Evolutionary conservation across 2,888 invertebrate genomes (phyloP).

Genomic region (Acheta domesticus): DNA sequence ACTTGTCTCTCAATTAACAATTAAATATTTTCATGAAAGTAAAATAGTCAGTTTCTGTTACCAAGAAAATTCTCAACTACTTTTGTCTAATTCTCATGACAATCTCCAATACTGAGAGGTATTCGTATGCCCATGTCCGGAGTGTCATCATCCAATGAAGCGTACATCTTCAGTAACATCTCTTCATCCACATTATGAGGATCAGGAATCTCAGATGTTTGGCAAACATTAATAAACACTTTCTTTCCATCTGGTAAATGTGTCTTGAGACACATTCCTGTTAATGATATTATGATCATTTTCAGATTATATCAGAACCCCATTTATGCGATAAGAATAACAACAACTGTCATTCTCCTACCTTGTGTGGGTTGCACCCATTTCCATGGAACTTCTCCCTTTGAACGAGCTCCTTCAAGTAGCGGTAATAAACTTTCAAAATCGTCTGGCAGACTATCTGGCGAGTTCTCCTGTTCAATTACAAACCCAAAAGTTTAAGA

Average conservation of each 20-base stretch:
- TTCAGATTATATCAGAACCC: neutral
- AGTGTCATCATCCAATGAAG: conserved; percentile 54
- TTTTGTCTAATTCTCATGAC: conserved; percentile 71
- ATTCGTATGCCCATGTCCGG: conserved; percentile 67
- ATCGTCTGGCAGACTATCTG: neutral
- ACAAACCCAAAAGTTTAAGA: no score
- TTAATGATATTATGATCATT: neutral
- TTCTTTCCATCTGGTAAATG: conserved; percentile 63
- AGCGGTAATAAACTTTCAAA: neutral
- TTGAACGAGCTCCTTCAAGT: neutral
- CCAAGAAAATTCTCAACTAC: conserved; percentile 42
- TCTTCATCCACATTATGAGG: conserved; percentile 66
- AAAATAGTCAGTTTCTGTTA: no score
- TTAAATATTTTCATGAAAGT: no score
- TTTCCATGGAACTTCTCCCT: neutral
- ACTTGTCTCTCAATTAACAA: no score
- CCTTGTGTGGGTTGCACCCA: conserved; percentile 1
- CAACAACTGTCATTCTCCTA: conserved; percentile 18
- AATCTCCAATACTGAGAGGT: conserved; percentile 87
- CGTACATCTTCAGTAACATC: conserved; percentile 65
- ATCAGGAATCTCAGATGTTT: conserved; percentile 70
- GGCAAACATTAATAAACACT: conserved; percentile 82
- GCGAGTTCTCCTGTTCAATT: neutral
- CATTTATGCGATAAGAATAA: neutral
- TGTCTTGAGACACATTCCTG: conserved; percentile 78